phyloP scores from a whole-genome alignment of 2,888 invertebrate species.

The Leptopterna dolabrata region DNA sequence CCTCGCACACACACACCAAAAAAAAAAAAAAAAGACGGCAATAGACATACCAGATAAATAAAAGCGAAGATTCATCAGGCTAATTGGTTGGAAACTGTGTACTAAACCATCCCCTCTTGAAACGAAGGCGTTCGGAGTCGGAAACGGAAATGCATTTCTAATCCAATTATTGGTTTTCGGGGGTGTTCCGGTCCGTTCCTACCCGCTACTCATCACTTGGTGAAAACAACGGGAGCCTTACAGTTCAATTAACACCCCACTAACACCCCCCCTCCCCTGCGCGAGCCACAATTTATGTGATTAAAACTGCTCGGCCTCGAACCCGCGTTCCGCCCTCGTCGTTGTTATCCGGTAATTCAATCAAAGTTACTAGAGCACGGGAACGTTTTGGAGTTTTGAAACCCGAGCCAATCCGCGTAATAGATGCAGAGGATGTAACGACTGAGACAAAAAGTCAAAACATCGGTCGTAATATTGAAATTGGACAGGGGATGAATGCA shows the following conservation, averaged over 20 bases:
- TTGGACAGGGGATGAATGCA: background rate
- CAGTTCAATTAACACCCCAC: conserved; percentile 42
- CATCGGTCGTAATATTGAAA: background rate
- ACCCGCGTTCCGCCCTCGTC: background rate
- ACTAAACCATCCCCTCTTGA: background rate
- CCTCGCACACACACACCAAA: background rate
- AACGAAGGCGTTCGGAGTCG: conserved; percentile 11
- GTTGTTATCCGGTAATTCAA: conserved; percentile 13
- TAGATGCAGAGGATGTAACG: background rate
- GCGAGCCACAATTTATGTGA: conserved; percentile 3
- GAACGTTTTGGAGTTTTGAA: conserved; percentile 3
- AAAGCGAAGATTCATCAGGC: conserved; percentile 50
- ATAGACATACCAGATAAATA: conserved; percentile 49
- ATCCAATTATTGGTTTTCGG: conserved; percentile 32
- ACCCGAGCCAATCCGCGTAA: conserved; percentile 20
- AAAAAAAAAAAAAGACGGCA: conserved; percentile 19
- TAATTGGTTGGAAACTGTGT: background rate
- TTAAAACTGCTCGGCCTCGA: background rate
- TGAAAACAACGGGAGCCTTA: conserved; percentile 25
- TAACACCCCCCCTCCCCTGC: background rate
- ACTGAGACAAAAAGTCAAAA: background rate
- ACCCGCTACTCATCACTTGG: conserved; percentile 28
- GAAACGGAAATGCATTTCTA: conserved; percentile 52
- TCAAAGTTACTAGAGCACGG: conserved; percentile 8
- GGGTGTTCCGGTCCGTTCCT: background rate